Evolutionary conservation across 2,797 vertebrate genomes (phyloP), one percentile per base, ranked within the genome.

Genomic region (Anas capensis): DNA sequence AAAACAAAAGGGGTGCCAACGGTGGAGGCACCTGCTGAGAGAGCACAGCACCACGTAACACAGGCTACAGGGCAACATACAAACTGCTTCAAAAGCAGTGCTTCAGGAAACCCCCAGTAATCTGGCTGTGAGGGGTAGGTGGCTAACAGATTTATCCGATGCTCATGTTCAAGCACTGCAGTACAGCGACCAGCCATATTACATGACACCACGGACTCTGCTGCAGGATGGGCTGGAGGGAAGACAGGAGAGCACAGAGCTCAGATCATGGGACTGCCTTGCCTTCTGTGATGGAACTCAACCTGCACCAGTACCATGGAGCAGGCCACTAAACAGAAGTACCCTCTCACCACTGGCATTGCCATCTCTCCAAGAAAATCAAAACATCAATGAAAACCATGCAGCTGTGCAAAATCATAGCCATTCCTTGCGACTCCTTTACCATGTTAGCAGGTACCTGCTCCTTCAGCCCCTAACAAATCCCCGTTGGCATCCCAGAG

Each of bases 301-400:
- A 26, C 40, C 56, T 65, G 56, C 19, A 46, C n/a, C 24, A 3
- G 0, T 10, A 46, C 11, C 46, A n/a, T 0, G 8, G 44, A 78
- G 19, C 0, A 0, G 3, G 7, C 16, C 13, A 3, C 66, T 48
- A 24, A 71, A 46, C 33, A 53, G 54, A 68, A 11, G 42, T 2
- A 61, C 68, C 62, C 21, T 48, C 34, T 72, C 51, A 36, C 38
- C 20, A 14, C 27, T 24, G 14, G 6, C 34, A n/a, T 2, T 75
- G 65, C 69, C 34, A 11, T 57, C 66, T 65, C 31, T 58, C 58
- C 54, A 58, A 46, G 49, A 42, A 72, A 76, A 88, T 29, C 17
- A 58, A 62, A 83, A 14, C 0, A 3, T 36, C 57, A 36, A 13
- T 16, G 60, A 60, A 31, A 33, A n/a, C 46, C 49, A 33, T 0